Conservation (phyloP, 2,797 vertebrate species). For the Anabacerthia variegaticeps region DNA sequence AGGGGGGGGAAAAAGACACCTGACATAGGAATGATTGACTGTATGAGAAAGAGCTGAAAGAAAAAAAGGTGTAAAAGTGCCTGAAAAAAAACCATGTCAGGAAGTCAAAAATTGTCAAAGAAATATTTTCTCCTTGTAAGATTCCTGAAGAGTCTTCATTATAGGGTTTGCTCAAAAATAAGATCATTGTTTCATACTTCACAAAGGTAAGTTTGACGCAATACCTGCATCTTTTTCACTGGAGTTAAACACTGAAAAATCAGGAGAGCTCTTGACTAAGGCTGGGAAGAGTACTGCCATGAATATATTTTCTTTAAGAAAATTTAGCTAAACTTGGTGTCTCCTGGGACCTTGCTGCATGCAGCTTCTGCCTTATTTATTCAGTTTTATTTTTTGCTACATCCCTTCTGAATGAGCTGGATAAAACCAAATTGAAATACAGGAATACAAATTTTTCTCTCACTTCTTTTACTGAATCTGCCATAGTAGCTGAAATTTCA, state of each 20-base stretch:
- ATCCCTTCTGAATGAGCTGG: neutral
- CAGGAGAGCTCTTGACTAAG: neutral
- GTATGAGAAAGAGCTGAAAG: neutral
- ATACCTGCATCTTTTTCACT: neutral
- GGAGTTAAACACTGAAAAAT: neutral
- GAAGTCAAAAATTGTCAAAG: neutral
- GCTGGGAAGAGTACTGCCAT: neutral
- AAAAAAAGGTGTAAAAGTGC: neutral
- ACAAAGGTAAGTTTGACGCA: neutral
- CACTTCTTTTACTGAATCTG: neutral
- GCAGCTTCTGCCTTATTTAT: slow-evolving; percentile 40
- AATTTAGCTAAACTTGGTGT: neutral
- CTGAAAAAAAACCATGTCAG: neutral
- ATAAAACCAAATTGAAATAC: slow-evolving; percentile 8
- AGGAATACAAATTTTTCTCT: slow-evolving; percentile 14
- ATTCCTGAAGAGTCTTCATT: neutral
- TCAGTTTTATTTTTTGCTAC: slow-evolving; percentile 13
- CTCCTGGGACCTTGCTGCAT: neutral
- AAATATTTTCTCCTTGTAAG: neutral
- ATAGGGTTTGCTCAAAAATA: neutral
- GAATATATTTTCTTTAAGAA: slow-evolving; percentile 40
- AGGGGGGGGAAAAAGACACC: fast-evolving
- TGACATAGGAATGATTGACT: neutral
- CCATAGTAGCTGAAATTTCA: neutral
- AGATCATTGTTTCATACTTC: neutral